Evolutionary conservation across 2,113 vertebrate genomes (phyloP), one percentile per base, ranked within the genome.

Genomic region (Patagioenas fasciata): DNA sequence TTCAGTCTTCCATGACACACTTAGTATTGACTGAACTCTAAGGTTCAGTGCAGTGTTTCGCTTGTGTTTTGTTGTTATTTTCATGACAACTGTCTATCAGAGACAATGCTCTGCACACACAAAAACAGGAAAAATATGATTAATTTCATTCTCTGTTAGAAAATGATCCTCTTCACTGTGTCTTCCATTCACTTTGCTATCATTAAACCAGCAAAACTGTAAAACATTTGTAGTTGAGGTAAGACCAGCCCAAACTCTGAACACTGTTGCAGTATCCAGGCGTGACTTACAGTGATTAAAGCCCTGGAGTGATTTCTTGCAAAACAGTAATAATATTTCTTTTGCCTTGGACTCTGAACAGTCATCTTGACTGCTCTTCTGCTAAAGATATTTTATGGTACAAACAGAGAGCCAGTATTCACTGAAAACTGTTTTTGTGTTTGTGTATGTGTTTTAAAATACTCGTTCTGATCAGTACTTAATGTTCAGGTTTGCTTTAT

Each of bases 71-170:
- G 5, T 20, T 77, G 40, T 26, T 57, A 40, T 73, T 83, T 91
- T 5, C 8, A 25, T 58, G 9, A 44, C 25, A 23, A 29, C 19
- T 0, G 0, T 54, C 20, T 61, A 54, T 38, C 11, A 18, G 21
- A 58, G 31, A 10, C 47, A 10, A 34, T 54, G 29, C 15, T 64
- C 19, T 72, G n/a, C 6, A 48, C 8, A 61, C 12, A 56, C 1
- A 25, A 47, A 56, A 23, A 1, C 10, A 44, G 25, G 12, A 24
- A 65, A 70, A 64, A 71, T 12, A 34, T 12, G 36, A 82, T 15
- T 0, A 80, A 47, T 36, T 44, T 17, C 6, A 16, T 38, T 90
- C 3, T 75, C 17, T 82, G 9, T 4, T 67, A 47, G 36, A 42
- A 42, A n/a, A 24, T 16, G 8, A 28, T 51, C 17, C 3, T 34